A percentile compares a stretch with the other conserved stretches of the same genome.
Conservation (phyloP, 2,113 vertebrate species). For the Myotis yumanensis region DNA sequence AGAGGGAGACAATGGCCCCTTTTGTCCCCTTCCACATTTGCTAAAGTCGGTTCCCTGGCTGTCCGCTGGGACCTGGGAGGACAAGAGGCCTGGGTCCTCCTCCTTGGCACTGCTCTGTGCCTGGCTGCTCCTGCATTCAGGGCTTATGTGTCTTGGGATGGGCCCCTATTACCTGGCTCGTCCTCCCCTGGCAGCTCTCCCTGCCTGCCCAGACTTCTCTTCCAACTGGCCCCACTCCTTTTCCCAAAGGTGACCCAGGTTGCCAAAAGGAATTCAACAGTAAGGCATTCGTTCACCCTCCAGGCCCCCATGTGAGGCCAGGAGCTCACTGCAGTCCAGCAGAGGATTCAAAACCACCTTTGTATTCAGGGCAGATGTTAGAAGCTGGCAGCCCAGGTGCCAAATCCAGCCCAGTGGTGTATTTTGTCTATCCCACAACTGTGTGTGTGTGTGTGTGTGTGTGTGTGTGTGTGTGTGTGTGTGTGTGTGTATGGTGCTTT, state of each 20-base stretch:
- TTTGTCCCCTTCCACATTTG: background rate
- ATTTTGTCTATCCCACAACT: background rate
- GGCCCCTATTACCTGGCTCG: background rate
- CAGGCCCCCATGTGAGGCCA: background rate
- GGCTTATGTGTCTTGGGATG: background rate
- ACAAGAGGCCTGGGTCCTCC: background rate
- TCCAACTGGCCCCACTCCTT: background rate
- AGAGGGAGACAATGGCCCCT: background rate
- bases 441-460: accelerated
- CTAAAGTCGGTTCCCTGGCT: background rate
- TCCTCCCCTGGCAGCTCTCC: background rate
- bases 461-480: accelerated
- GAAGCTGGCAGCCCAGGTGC: background rate
- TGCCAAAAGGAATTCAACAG: background rate
- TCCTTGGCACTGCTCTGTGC: background rate
- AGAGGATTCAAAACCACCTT: background rate
- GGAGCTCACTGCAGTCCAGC: background rate
- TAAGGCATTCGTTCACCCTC: background rate
- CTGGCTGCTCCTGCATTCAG: background rate
- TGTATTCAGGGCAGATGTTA: background rate
- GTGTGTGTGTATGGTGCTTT: background rate
- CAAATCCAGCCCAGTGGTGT: background rate
- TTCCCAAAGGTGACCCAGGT: constrained; percentile 16
- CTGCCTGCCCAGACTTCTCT: background rate
- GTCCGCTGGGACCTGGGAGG: background rate